phyloP scores from a whole-genome alignment of 92 coral and sea anemone genomes.

The Montipora capitata region DNA sequence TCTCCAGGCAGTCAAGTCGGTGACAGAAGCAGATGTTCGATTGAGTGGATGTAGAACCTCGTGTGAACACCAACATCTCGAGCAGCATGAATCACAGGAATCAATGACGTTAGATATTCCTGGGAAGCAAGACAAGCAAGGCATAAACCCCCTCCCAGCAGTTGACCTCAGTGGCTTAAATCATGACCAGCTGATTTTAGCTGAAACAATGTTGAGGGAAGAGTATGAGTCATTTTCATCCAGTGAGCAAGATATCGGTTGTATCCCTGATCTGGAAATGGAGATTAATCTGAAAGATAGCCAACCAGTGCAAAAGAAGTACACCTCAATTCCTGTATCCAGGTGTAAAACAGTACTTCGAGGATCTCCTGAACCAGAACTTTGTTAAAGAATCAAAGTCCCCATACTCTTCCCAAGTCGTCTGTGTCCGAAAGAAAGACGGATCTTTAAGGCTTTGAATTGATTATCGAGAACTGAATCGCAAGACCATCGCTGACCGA shows the following conservation, averaged over 20 bases:
- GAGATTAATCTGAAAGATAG: conserved; percentile 31
- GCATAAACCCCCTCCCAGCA: conserved; percentile 36
- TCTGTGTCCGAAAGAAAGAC: conserved; percentile 27
- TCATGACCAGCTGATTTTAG: conserved; percentile 1
- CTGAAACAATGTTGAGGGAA: conserved; percentile 41
- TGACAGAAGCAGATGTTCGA: conserved; percentile 25
- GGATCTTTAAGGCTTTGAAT: conserved; percentile 58
- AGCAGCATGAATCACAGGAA: conserved; percentile 6
- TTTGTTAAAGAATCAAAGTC: conserved; percentile 60
- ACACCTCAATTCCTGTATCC: conserved; percentile 48
- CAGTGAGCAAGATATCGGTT: conserved; percentile 65
- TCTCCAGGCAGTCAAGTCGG: conserved; percentile 48
- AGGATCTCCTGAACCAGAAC: conserved; percentile 60
- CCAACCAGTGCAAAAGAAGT: conserved; percentile 46
- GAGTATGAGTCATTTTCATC: conserved; percentile 60
- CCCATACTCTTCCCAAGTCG: conserved; percentile 27
- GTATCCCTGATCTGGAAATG: conserved; percentile 54
- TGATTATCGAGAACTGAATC: not conserved
- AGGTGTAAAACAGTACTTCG: conserved; percentile 54
- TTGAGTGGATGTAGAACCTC: not conserved
- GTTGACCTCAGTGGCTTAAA: conserved; percentile 31
- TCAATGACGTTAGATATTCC: not conserved
- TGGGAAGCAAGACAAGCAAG: not conserved
- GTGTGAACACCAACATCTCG: not conserved
- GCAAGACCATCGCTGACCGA: conserved; percentile 49